Base-by-base conservation (phyloP, 2,797 vertebrate species). In the Lateolabrax maculatus region DNA sequence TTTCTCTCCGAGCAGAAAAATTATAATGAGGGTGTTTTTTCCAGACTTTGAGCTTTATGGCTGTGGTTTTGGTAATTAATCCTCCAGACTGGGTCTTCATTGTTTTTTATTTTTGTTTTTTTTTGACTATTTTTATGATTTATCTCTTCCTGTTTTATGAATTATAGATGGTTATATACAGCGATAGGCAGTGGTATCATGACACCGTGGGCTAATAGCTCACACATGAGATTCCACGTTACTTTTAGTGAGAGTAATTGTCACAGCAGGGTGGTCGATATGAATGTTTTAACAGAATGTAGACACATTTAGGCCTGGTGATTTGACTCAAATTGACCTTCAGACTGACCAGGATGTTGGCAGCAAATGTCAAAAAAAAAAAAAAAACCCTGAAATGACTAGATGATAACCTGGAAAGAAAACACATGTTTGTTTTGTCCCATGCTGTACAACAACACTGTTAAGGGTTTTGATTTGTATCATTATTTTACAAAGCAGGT, bases 1-100 rank as follows among this genome's bases (percentile, higher is more conserved):
- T 78, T 75, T 79, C 44, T 78, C 31, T 61, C 77, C 64, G 65
- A 2, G 69, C 67, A 71, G 66, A 56, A 79, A n/a, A 71, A 86
- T 87, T 75, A 68, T 87, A 88, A 90, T 86, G 80, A 85, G 85
- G n/a, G 51, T 55, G 34, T 4, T 74, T 67, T 66, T 61, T 79
- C 39, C 62, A 75, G 56, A 81, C 66, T 81, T 66, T 16, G 56
- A 58, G 81, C 31, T 75, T 71, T 39, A 37, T 56, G 79, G 68
- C 71, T 75, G 51, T 65, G 56, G 19, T 52, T 84, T n/a, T 34
- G 48, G 31, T 81, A 76, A 60, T 86, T 64, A 77, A 68, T 80
- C 69, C 64, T 80, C 36, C 41, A 51, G 70, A 53, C 66, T 62
- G 13, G 10, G 52, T 66, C 34, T 46, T n/a, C n/a, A n/a, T n/a